Evolutionary conservation across 2,888 invertebrate species (phyloP).

Genomic region (Hirtodrosophila alboralis): DNA sequence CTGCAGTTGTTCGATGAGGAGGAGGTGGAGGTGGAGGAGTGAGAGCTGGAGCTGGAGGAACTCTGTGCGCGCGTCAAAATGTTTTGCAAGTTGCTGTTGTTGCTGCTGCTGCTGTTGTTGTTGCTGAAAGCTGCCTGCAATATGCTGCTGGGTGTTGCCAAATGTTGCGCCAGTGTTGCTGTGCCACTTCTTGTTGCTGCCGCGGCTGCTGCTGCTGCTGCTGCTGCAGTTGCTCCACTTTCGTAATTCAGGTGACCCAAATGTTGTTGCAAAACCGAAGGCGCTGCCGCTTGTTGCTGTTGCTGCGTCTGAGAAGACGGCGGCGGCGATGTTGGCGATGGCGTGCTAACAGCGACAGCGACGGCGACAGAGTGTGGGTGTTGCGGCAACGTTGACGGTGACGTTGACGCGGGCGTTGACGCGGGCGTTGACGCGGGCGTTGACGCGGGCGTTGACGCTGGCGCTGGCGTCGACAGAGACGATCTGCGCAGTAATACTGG

Average conservation of each 20-base stretch:
- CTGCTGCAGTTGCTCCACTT: slow-evolving; percentile 73
- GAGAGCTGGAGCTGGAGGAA: slow-evolving; percentile 55
- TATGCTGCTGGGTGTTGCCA: slow-evolving; percentile 78
- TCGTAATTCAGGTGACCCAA: slow-evolving; percentile 83
- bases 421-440: slow-evolving; percentile 15
- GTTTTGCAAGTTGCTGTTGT: slow-evolving; percentile 67
- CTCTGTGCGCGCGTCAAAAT: slow-evolving; percentile 75
- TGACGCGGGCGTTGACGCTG: slow-evolving; percentile 28
- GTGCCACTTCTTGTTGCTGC: slow-evolving; percentile 68
- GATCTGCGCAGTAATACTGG: slow-evolving; percentile 78
- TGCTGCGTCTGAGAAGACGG: slow-evolving; percentile 43
- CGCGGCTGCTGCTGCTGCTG: slow-evolving; percentile 48
- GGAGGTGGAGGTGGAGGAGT: slow-evolving; percentile 25
- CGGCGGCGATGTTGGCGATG: slow-evolving; percentile 48
- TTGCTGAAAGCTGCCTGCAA: slow-evolving; percentile 73
- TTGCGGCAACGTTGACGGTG: slow-evolving; percentile 36
- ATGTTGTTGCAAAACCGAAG: slow-evolving; percentile 82
- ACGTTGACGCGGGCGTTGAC: slow-evolving; percentile 8
- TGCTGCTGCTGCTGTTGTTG: slow-evolving; percentile 54
- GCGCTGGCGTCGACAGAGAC: slow-evolving; percentile 56
- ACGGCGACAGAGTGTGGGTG: slow-evolving; percentile 54
- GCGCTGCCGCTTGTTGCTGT: slow-evolving; percentile 52
- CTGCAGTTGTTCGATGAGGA: slow-evolving; percentile 66
- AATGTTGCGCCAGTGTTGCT: slow-evolving; percentile 80
- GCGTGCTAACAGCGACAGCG: slow-evolving; percentile 46